Evolutionary conservation across 2,888 invertebrate genomes (phyloP), one percentile per base, ranked within the genome.

Genomic region (Adelognathus sp.): DNA sequence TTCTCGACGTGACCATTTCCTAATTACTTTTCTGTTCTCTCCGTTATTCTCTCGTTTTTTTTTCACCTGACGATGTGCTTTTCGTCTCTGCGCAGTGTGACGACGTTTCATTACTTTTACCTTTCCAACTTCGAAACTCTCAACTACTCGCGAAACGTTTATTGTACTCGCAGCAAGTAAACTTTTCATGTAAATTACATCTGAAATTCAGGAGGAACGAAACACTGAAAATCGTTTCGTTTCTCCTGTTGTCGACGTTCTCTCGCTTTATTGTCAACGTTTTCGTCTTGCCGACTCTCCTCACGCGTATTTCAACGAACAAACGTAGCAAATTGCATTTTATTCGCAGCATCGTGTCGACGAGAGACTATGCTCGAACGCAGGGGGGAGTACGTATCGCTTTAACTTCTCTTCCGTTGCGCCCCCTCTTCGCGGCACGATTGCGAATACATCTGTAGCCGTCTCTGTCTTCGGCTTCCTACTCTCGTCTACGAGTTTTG

Each of bases 321-420:
- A 73, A 81, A 80, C 56, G 75, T 46, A 73, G 77, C 80, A 83
- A 80, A 83, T 83, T 79, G 77, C 81, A 80, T 71, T 79, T 83
- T 80, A 79, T 81, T 79, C 79, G 63, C 79, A 76, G 71, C 74
- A 79, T 80, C 76, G 73, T 58, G 66, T 27, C 33, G 46, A 52
- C 24, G 63, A 67, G 63, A 76, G 67, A 58, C 67, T 74, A 67
- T 75, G 39, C 73, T 56, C 50, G 60, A 73, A 63, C 66, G 46
- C n/a, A n/a, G n/a, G n/a, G n/a, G n/a, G n/a, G n/a, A n/a, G n/a
- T n/a, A n/a, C n/a, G n/a, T n/a, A n/a, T n/a, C n/a, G n/a, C n/a
- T n/a, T n/a, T n/a, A 58, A 27, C 54, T 58, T 41, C 61, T 71
- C 69, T 77, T 77, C 78, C 74, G 70, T 69, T 52, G 60, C 52